Evolutionary conservation across 2,888 invertebrate genomes (phyloP).

Genomic region (Pasiphila rectangulata): DNA sequence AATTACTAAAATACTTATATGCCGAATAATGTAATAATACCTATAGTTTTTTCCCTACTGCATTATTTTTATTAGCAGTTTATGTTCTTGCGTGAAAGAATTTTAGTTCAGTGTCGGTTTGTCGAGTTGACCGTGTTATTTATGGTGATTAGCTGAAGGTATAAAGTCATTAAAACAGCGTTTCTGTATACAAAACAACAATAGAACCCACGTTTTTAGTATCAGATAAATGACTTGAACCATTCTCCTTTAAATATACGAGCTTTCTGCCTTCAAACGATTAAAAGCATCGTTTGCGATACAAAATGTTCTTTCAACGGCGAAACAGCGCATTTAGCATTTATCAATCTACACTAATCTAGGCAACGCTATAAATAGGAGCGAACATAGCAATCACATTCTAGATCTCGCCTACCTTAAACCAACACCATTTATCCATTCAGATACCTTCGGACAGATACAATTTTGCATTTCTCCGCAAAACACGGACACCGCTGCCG

Average conservation of each 20-base stretch:
- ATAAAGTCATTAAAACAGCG: slow-evolving; percentile 24
- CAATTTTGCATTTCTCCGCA: slow-evolving; percentile 44
- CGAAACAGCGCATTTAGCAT: slow-evolving; percentile 26
- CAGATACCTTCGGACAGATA: slow-evolving; percentile 39
- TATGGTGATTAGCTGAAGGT: slow-evolving; percentile 24
- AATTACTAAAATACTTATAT: not conserved
- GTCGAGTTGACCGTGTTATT: slow-evolving; percentile 20
- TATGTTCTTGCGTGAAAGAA: slow-evolving; percentile 23
- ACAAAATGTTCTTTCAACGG: slow-evolving; percentile 24
- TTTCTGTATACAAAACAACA: slow-evolving; percentile 4
- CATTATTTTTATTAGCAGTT: slow-evolving; percentile 13
- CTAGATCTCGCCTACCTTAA: slow-evolving; percentile 37
- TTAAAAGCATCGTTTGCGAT: slow-evolving; percentile 22
- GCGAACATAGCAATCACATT: slow-evolving; percentile 35
- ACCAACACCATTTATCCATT: slow-evolving; percentile 36
- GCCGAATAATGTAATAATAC: too few species aligned
- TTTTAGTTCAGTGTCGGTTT: slow-evolving; percentile 16
- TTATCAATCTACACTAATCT: slow-evolving; percentile 32
- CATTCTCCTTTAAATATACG: slow-evolving; percentile 7
- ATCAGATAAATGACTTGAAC: slow-evolving; percentile 8
- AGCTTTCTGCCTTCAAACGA: slow-evolving; percentile 9
- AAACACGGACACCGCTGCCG: slow-evolving; percentile 38
- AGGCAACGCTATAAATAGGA: slow-evolving; percentile 31
- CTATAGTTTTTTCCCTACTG: too few species aligned
- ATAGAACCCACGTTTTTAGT: slow-evolving; percentile 2